Evolutionary conservation across 2,888 invertebrate genomes (phyloP).

Genomic region (Mycalesis mineus): DNA sequence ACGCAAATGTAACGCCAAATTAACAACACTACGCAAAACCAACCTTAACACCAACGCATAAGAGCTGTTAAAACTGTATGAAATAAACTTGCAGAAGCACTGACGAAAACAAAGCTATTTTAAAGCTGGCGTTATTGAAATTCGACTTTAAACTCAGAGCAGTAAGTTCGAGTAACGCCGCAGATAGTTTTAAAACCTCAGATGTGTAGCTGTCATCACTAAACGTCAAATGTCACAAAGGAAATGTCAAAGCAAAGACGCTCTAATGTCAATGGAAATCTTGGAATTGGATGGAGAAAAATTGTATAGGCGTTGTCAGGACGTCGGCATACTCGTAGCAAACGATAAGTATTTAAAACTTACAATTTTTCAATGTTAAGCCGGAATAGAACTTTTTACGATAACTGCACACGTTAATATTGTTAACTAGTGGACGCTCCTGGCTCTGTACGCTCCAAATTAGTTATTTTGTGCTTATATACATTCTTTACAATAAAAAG

Average conservation of each 20-base stretch:
- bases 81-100: slow-evolving; percentile 14
- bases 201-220: slow-evolving; percentile 56
- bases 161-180: slow-evolving; percentile 1
- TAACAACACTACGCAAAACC: slow-evolving; percentile 34
- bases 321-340: no score
- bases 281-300: slow-evolving; percentile 38
- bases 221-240: slow-evolving; percentile 56
- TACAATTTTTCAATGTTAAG: no score
- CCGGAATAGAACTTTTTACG: no score
- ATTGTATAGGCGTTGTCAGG: slow-evolving; percentile 29
- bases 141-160: not conserved
- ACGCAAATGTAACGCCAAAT: slow-evolving; percentile 37
- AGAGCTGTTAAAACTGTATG: slow-evolving; percentile 33
- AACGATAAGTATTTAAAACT: no score
- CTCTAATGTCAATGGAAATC: slow-evolving; percentile 40
- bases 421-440: no score
- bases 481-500: no score
- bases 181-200: slow-evolving; percentile 31
- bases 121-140: not conserved
- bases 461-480: no score
- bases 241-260: slow-evolving; percentile 55
- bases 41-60: slow-evolving; percentile 41
- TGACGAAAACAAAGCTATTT: slow-evolving; percentile 11
- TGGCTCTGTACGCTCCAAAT: no score
- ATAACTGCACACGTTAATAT: no score